Base-by-base conservation (phyloP, 2,888 invertebrate genomes). In the Meliscaeva auricollis region DNA sequence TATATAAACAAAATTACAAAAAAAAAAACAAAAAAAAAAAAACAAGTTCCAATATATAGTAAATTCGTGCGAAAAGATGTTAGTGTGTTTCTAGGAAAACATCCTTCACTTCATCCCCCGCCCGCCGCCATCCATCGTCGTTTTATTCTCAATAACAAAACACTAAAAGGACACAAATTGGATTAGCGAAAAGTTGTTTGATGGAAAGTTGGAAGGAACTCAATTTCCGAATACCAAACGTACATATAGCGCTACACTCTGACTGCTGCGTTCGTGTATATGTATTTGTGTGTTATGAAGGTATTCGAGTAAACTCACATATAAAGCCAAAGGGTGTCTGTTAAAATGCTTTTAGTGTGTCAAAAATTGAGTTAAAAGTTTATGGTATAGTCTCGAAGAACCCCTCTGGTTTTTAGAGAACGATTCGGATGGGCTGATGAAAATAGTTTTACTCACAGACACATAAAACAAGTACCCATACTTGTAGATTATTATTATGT, bases 141-240 rank as follows among this genome's bases (percentile, higher is more conserved):
- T 85, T 85, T 80, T 73, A 70, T 80, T 84, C 75, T 80, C 84
- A 76, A 84, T 84, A 84, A 81, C 81, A 81, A 81, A 81, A 81
- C 81, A 85, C 85, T 85, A 85, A 81, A 85, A 81, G 85, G 81
- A 73, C 76, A 69, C 85, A 85, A 85, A 85, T 85, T 76, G 81
- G 85, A 85, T 85, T 85, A 85, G 85, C 81, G 84, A 73, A 81
- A 85, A 85, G 81, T 85, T 85, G 85, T 81, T 85, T 81, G 81
- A 81, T 77, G 73, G 68, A 85, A 85, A 81, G 72, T 85, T 85
- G 66, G 48, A 48, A 56, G 73, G 41, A 85, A 85, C 72, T 85
- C 85, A 80, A 85, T 85, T 81, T 81, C 62, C 73, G 73, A 73
- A 52, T 76, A 54, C 72, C 52, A 46, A 85, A 56, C 76, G 52